These are phyloP conservation scores for Dromius quadrimaculatus DNA, from an alignment of 2,888 invertebrate species.

Conservation along the genomic window DNA sequence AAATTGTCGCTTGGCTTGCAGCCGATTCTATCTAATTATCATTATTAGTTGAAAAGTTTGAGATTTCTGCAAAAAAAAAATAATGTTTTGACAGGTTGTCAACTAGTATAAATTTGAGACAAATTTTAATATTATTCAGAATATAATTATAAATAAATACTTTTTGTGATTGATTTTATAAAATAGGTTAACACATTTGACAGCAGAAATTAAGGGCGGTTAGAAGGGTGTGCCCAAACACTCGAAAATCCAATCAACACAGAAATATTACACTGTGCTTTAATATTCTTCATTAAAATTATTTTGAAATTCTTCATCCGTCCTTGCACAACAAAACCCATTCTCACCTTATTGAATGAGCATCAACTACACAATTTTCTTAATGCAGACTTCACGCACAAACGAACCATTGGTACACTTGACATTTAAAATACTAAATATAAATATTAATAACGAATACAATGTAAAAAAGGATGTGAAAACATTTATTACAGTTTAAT, in stretches of 20 bases:
- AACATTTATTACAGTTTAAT: conserved; percentile 8
- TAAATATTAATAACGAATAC: background rate
- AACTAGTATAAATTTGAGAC: background rate
- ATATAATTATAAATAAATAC: background rate
- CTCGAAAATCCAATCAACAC: too few relatives aligned
- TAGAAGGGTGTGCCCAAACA: conserved; percentile 50
- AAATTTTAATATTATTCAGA: background rate
- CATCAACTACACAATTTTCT: conserved; percentile 38
- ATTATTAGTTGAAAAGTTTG: conserved; percentile 24
- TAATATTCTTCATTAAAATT: background rate
- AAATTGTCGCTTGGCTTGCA: conserved; percentile 27
- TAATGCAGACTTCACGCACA: conserved; percentile 13
- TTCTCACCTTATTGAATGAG: conserved; percentile 41
- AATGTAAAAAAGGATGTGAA: conserved; percentile 4
- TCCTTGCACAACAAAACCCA: conserved; percentile 42
- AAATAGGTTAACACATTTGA: conserved; percentile 42
- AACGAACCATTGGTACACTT: conserved; percentile 8
- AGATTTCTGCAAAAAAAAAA: conserved; percentile 43
- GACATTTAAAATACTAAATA: conserved; percentile 20
- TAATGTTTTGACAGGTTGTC: background rate
- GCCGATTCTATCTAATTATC: conserved; percentile 47
- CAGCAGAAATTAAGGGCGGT: conserved; percentile 43
- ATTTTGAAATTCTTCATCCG: background rate
- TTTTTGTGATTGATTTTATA: conserved; percentile 15
- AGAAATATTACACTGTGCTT: too few relatives aligned